Evolutionary conservation across 2,113 vertebrate species (phyloP), one percentile per base, ranked within the genome.

Genomic region (Manacus vitellinus): DNA sequence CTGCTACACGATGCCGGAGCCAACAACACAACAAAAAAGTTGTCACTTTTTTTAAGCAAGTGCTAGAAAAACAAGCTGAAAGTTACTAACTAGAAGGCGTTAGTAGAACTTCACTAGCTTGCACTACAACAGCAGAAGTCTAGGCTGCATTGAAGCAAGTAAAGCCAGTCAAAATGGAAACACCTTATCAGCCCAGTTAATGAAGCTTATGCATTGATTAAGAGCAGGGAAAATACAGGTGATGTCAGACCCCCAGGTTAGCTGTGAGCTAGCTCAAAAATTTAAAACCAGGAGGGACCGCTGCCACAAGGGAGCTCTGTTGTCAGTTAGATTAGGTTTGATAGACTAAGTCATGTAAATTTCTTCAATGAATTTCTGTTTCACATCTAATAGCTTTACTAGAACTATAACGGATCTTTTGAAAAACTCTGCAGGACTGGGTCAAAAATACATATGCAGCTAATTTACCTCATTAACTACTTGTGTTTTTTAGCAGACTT

Each of bases 1-100:
- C 99, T 93, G 98, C 99, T 99, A 95, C 52, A 71, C 13, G 62
- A 55, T 9, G 51, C 82, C 83, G 0, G 87, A 83, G 88, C 90
- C 91, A 95, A 96, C 96, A 84, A 96, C 68, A 97, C 94, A 93
- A 81, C 71, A 96, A 94, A 95, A 56, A 72, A 95, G 81, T 51
- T 55, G 87, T 93, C 74, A 95, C 76, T 85, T 92, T 86, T 82
- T 88, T 68, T 1, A 19, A 96, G 65, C 44, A 86, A 92, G 51
- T 24, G 72, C 79, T 83, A 96, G 76, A 81, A 95, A 92, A 92
- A 68, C 47, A 90, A 86, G 65, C 88, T 90, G 79, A 30, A 86
- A 81, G 79, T 96, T 84, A 84, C 72, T 71, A 72, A 89, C 52
- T 78, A 63, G 71, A 12, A 95, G 41, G 28, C 80, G 25, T 44